These are phyloP conservation scores for Mormyrus proboscirostris DNA, from an alignment of 2,797 vertebrate species.

Conservation along the genomic window DNA sequence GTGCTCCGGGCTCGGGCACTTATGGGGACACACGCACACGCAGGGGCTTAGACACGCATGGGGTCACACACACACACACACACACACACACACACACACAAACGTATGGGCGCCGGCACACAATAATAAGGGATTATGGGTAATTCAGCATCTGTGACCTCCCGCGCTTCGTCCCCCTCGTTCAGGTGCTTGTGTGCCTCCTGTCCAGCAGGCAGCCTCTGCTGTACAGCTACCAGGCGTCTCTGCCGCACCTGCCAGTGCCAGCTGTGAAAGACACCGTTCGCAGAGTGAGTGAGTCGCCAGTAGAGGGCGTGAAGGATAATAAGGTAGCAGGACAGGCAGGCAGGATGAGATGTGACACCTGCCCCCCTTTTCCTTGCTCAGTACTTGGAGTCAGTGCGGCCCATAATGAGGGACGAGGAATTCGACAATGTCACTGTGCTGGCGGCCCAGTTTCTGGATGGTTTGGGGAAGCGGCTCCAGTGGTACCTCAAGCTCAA, in stretches of 20 bases:
- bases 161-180: neutral
- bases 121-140: neutral
- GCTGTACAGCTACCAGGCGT: conserved; percentile 79
- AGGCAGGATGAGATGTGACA: neutral
- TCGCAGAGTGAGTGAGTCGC: conserved; percentile 36
- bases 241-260: conserved; percentile 74
- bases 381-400: conserved; percentile 74
- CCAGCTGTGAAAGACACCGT: conserved; percentile 70
- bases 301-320: neutral
- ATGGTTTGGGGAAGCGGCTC: conserved; percentile 61
- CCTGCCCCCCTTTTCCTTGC: neutral
- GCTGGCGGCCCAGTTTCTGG: conserved; percentile 68
- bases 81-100: neutral
- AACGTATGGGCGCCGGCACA: neutral
- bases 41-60: neutral
- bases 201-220: conserved; percentile 72
- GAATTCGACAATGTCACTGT: conserved; percentile 55
- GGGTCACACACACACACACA: neutral
- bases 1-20: neutral
- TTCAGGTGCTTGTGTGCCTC: conserved; percentile 32
- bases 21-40: neutral
- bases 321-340: neutral
- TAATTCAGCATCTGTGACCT: neutral
- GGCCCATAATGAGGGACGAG: conserved; percentile 56
- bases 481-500: conserved; percentile 78